phyloP scores from a whole-genome alignment of 2,113 vertebrate species.

The Taxidea taxus region DNA sequence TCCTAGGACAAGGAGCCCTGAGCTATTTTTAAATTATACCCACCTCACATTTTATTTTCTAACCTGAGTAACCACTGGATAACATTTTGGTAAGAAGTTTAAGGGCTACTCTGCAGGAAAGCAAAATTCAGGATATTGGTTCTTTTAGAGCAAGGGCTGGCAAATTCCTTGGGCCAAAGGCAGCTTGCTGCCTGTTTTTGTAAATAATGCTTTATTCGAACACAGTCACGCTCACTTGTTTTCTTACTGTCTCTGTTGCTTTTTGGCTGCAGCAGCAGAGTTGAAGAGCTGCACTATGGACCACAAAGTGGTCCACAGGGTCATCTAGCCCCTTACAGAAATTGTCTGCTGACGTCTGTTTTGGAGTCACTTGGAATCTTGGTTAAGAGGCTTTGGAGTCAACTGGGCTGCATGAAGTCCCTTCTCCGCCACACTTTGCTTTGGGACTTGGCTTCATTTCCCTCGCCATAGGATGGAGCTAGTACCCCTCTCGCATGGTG shows the following conservation, averaged over 20 bases:
- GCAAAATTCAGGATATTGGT: neutral
- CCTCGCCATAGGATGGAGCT: neutral
- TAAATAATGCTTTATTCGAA: constrained; percentile 6
- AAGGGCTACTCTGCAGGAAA: neutral
- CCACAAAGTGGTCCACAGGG: too few species aligned
- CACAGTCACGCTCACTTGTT: neutral
- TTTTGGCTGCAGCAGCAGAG: neutral
- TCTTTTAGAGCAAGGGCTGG: neutral
- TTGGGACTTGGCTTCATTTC: neutral
- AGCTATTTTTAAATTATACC: neutral
- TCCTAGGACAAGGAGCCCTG: neutral
- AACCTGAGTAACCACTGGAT: neutral
- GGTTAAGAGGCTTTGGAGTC: neutral
- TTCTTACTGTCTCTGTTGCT: neutral
- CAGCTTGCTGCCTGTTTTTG: neutral
- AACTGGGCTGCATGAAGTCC: neutral
- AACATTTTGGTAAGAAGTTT: neutral
- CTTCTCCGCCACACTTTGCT: neutral
- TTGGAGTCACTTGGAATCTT: neutral
- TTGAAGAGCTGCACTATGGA: neutral
- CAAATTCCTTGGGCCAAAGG: neutral
- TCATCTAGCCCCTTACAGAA: neutral
- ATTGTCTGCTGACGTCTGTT: neutral
- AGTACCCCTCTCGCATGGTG: neutral
- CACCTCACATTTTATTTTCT: neutral